Conservation (phyloP, 2,797 vertebrate species). For the Sebastes vulpes region DNA sequence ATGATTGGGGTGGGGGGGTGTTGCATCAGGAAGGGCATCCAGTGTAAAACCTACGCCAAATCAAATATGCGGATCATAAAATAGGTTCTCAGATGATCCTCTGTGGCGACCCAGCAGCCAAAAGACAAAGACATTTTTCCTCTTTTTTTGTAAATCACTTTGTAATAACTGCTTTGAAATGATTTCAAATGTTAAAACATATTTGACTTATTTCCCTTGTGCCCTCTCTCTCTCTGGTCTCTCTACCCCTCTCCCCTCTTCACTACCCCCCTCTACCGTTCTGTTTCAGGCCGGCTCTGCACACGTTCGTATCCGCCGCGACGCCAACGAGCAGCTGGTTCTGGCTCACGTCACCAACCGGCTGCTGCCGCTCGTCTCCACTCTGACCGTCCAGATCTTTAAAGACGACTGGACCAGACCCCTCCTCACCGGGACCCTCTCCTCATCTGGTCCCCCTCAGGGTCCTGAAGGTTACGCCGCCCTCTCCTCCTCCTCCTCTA, state of each 20-base stretch:
- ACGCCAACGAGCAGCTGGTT: constrained; percentile 98
- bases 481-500: constrained; percentile 39
- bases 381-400: constrained; percentile 95
- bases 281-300: constrained; percentile 92
- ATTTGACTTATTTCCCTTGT: neutral
- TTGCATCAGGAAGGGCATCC: no score
- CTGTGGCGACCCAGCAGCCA: no score
- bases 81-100: no score
- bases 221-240: neutral
- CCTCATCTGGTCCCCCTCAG: constrained; percentile 64
- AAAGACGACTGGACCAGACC: constrained; percentile 97
- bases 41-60: no score
- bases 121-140: neutral
- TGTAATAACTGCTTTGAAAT: neutral
- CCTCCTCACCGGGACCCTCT: constrained; percentile 86
- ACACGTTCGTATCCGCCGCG: constrained; percentile 95
- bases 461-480: constrained; percentile 50
- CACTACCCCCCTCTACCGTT: neutral
- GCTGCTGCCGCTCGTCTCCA: constrained; percentile 91
- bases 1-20: no score
- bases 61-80: no score
- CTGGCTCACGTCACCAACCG: constrained; percentile 97
- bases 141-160: neutral
- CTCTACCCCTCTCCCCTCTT: no score
- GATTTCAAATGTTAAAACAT: neutral